Evolutionary conservation across 2,888 invertebrate species (phyloP).

Genomic region (Philereme vetulata): DNA sequence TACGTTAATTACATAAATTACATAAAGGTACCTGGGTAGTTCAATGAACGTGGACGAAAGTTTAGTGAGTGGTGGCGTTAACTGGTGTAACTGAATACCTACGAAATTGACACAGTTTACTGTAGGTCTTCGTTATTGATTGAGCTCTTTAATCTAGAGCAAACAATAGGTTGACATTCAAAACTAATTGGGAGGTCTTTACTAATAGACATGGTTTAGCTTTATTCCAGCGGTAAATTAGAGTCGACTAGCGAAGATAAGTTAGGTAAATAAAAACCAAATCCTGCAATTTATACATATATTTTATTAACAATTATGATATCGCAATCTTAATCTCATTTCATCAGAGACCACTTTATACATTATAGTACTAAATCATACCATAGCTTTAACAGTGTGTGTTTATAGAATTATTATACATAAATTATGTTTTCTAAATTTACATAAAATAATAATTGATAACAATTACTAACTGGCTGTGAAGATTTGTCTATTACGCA

Average conservation of each 20-base stretch:
- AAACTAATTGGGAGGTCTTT: too few species aligned
- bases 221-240: too few species aligned
- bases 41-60: too few species aligned
- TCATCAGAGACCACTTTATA: constrained; percentile 72
- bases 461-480: constrained; percentile 47
- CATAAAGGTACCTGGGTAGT: too few species aligned
- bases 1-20: too few species aligned
- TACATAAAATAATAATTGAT: constrained; percentile 57
- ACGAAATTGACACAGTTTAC: constrained; percentile 15
- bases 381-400: constrained; percentile 49
- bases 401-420: constrained; percentile 59
- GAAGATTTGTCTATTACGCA: constrained; percentile 7
- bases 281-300: constrained; percentile 79
- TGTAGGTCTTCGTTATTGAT: constrained; percentile 25
- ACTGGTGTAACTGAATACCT: not conserved
- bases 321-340: constrained; percentile 77
- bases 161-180: too few species aligned
- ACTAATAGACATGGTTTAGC: too few species aligned
- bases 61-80: too few species aligned
- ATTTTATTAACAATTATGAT: constrained; percentile 83
- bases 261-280: constrained; percentile 46
- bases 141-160: not conserved
- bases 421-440: constrained; percentile 61
- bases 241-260: not conserved
- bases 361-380: constrained; percentile 66